Evolutionary conservation across 2,113 vertebrate genomes (phyloP), one percentile per base, ranked within the genome.

Genomic region (Mellivora capensis): DNA sequence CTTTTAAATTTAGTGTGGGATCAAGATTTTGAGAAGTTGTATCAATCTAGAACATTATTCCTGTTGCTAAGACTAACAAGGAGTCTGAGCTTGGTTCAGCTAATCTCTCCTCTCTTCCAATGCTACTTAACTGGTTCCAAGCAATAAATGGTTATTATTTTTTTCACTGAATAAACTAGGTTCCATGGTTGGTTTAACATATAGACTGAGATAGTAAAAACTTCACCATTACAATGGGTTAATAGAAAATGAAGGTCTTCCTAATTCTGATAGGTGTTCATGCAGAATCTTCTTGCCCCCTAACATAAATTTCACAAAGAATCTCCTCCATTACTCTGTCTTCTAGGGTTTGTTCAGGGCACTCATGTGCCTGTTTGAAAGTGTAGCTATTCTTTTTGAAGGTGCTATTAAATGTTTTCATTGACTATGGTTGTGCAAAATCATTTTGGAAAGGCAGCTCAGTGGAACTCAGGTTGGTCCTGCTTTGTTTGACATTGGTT

Each of bases 371-470:
- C 98, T 99, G 99, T 98, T 99, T 99, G 99, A 99, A 99, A 94
- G 99, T 99, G 49, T 99, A 99, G 98, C 99, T 99, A 88, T 99
- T 99, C 98, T 99, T 99, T 99, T 99, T 99, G 99, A 99, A 99
- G 98, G 99, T 99, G 98, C 99, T 99, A 97, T 99, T 99, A 96
- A 99, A 99, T 2, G 99, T 99, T 98, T 99, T 99, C 99, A 99
- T 99, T 71, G 99, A 99, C 62, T 99, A 99, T 0, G 99, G 99
- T 97, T 99, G 99, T 34, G 99, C 99, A 98, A 99, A 99, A 97
- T 99, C 99, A 39, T 99, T 99, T 98, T 98, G 99, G 98, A 99
- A 99, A 54, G 99, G 99, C 79, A 99, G 99, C 89, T 99, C 99
- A 99, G 99, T 99, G 81, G 99, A 99, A 98, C 99, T 99, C 88